Evolutionary conservation across 2,797 vertebrate genomes (phyloP).

Genomic region (Acrossocheilus wenchowensis): DNA sequence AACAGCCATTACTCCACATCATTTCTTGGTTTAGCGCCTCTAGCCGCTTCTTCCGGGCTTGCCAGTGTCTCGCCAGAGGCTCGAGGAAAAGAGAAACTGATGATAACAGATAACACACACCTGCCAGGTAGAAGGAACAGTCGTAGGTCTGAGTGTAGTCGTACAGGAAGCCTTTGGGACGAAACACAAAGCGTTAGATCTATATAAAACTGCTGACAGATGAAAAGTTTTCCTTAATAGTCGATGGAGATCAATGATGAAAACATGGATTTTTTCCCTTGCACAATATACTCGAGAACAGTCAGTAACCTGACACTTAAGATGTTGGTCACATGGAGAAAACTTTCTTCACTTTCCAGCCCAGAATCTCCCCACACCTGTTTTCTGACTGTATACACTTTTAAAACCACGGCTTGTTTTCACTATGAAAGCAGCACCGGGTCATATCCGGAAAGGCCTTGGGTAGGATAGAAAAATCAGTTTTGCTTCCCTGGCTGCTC

Average conservation of each 20-base stretch:
- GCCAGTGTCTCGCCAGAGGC: constrained; percentile 85
- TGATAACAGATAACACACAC: constrained; percentile 88
- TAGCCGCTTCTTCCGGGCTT: constrained; percentile 67
- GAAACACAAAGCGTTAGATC: constrained; percentile 24
- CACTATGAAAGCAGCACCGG: constrained; percentile 3
- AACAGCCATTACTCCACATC: constrained; percentile 76
- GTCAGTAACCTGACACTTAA: not conserved
- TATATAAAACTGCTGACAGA: not conserved
- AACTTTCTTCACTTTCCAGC: not conserved
- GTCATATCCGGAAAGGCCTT: constrained; percentile 40
- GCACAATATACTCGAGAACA: not conserved
- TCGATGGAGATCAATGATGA: not conserved
- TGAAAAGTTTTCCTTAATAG: not conserved
- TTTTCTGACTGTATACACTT: constrained; percentile 35
- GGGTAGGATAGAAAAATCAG: constrained; percentile 63
- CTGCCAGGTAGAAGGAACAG: constrained; percentile 92
- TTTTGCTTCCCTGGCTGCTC: constrained; percentile 65
- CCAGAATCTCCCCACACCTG: constrained; percentile 19
- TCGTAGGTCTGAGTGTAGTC: constrained; percentile 91
- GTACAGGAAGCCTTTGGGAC: constrained; percentile 86
- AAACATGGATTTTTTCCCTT: not conserved
- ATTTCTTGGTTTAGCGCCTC: constrained; percentile 66
- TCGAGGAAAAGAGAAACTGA: constrained; percentile 89
- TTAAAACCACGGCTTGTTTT: constrained; percentile 11
- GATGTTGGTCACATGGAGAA: not conserved